Conservation (phyloP, 2,113 vertebrate genomes). For the Xiphias gladius region DNA sequence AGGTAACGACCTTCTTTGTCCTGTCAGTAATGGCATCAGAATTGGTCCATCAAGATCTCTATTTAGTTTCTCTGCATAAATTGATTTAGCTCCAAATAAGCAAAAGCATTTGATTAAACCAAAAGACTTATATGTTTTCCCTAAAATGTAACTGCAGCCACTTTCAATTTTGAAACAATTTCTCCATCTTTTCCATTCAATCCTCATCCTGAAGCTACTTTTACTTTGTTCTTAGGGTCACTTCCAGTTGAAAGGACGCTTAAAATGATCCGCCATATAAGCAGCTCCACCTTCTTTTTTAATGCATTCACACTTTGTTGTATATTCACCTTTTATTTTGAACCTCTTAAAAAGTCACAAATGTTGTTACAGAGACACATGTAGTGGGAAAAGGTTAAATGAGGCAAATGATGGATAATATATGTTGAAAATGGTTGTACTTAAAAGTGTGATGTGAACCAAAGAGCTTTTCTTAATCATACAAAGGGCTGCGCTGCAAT, state of each 20-base stretch:
- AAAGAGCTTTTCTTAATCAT: not conserved
- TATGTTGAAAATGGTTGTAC: not conserved
- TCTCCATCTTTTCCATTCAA: not conserved
- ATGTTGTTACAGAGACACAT: not conserved
- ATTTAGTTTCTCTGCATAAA: slow-evolving; percentile 31
- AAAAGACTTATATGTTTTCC: slow-evolving; percentile 8
- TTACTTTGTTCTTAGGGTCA: not conserved
- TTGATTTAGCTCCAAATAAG: slow-evolving; percentile 31
- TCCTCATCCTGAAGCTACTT: not conserved
- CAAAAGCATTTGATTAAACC: slow-evolving; percentile 1
- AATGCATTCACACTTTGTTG: not conserved
- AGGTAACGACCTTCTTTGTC: slow-evolving; percentile 55
- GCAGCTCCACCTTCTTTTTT: not conserved
- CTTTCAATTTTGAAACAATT: not conserved
- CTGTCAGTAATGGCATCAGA: slow-evolving; percentile 44
- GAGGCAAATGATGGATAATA: not conserved
- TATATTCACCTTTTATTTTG: not conserved
- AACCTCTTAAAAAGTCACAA: not conserved
- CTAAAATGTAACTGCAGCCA: not conserved
- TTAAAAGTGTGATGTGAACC: not conserved
- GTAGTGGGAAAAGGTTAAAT: not conserved
- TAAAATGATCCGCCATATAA: no score
- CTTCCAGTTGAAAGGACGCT: not conserved
- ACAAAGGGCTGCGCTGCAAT: slow-evolving; percentile 23
- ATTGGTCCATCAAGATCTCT: slow-evolving; percentile 43